These are phyloP conservation scores for Tetraodon nigroviridis DNA, from an alignment of 2,113 vertebrate species.

Conservation along the genomic window DNA sequence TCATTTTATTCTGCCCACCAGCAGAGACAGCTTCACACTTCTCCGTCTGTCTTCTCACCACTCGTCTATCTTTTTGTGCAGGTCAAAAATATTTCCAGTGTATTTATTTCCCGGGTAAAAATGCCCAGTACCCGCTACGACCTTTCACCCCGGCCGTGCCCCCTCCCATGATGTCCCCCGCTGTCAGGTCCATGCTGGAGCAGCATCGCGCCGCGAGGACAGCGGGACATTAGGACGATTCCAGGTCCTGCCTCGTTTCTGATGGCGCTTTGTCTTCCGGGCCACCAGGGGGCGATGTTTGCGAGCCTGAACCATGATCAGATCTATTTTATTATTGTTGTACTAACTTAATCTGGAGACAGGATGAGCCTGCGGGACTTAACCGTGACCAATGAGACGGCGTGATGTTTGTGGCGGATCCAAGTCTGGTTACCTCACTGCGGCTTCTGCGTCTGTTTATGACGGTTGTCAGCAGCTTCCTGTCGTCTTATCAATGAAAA, in stretches of 20 bases:
- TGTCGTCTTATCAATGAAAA: slow-evolving; percentile 46
- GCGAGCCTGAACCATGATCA: slow-evolving; percentile 4
- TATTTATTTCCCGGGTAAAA: slow-evolving; percentile 70
- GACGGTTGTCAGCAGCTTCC: neutral
- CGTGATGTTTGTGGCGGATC: slow-evolving; percentile 36
- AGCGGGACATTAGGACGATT: slow-evolving; percentile 56
- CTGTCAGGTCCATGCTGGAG: slow-evolving; percentile 65
- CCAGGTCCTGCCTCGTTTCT: slow-evolving; percentile 4
- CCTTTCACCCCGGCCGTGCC: slow-evolving; percentile 69
- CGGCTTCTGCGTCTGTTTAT: slow-evolving; percentile 8
- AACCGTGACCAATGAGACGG: slow-evolving; percentile 57
- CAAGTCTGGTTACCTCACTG: slow-evolving; percentile 36
- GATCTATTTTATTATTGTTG: neutral
- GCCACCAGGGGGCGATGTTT: slow-evolving; percentile 34
- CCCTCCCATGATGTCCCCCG: slow-evolving; percentile 64
- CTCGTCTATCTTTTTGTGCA: slow-evolving; percentile 25
- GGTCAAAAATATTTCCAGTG: slow-evolving; percentile 79
- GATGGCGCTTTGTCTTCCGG: slow-evolving; percentile 1
- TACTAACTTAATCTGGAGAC: slow-evolving; percentile 23
- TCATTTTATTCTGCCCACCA: too few species aligned
- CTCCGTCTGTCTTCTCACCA: neutral
- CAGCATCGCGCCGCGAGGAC: slow-evolving; percentile 63
- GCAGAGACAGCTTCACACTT: neutral
- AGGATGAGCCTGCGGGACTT: slow-evolving; percentile 19
- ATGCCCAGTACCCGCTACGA: slow-evolving; percentile 63